These are phyloP conservation scores for Anabas testudineus DNA, from an alignment of 2,797 vertebrate species.

Conservation along the genomic window DNA sequence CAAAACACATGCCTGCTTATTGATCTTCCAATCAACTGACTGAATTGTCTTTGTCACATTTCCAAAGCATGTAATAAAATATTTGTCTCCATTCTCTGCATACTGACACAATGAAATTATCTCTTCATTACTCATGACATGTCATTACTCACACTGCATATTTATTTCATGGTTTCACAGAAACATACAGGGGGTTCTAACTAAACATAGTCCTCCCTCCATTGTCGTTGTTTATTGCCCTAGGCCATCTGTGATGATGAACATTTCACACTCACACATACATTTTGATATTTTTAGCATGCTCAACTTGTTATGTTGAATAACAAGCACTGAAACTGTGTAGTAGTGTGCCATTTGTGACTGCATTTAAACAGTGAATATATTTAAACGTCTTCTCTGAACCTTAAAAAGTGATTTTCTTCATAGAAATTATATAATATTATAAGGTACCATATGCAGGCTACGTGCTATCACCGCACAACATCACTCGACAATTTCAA, in stretches of 20 bases:
- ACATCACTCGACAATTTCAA: slow-evolving; percentile 22
- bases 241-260: slow-evolving; percentile 48
- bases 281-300: slow-evolving; percentile 47
- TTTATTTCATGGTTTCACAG: slow-evolving; percentile 33
- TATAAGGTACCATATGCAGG: slow-evolving; percentile 2
- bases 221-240: slow-evolving; percentile 41
- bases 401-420: slow-evolving; percentile 17
- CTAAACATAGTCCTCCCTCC: background rate
- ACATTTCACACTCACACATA: slow-evolving; percentile 33
- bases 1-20: slow-evolving; percentile 26
- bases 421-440: slow-evolving; percentile 20
- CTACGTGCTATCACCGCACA: slow-evolving; percentile 9
- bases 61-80: slow-evolving; percentile 35
- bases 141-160: slow-evolving; percentile 43
- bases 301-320: slow-evolving; percentile 23
- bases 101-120: slow-evolving; percentile 43
- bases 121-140: slow-evolving; percentile 49
- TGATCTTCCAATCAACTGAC: slow-evolving; percentile 42
- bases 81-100: slow-evolving; percentile 29
- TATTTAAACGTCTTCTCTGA: background rate
- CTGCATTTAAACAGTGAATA: slow-evolving; percentile 2
- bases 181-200: slow-evolving; percentile 26
- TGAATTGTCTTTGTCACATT: slow-evolving; percentile 44
- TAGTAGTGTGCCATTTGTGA: slow-evolving; percentile 10
- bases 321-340: slow-evolving; percentile 28